Base-by-base conservation (phyloP, 2,888 invertebrate genomes). In the Macrosoma leucophasiata region DNA sequence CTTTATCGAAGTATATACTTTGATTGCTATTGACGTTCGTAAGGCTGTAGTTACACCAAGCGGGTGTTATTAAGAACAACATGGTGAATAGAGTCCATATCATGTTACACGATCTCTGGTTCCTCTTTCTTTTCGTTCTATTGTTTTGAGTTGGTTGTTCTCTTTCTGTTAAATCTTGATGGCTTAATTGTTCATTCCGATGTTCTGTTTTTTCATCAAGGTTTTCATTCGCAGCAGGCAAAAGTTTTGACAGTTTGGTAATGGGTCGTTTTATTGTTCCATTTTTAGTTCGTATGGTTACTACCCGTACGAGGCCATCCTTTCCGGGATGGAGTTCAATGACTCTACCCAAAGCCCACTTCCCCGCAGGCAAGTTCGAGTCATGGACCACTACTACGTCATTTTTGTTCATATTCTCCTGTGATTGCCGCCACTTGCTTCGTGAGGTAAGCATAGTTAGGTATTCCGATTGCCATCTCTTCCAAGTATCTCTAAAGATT, bases 401-500 rank as follows among this genome's bases (percentile, higher is more conserved):
- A 17, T 20, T 15, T 4, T 33, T 14, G 9, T 28, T 6, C 13
- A 42, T 24, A 2, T 38, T 33, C 33, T 31, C 30, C 4, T 17
- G 39, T 19, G 29, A 11, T 13, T 39, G 33, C 4, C 33, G 39
- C 42, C 39, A 39, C 17, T 44, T 44, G 3, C 35, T 33, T 4
- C 44, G 36, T 28, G 34, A 24, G 6, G 36, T 43, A 22, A 43
- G 13, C 6, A 36, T 28, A 18, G 36, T 12, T 4, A 43, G 13
- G 21, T 38, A 40, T 21, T 41, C 39, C 7, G 25, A 6, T 10
- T 36, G 31, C 43, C 39, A 44, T 3, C 31, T 23, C 12, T 24
- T 11, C 31, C 30, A 18, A 13, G 24, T 23, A 7, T 17, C 9
- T 7, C 24, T 22, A 1, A 9, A 9, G 12, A 31, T 18, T 9